Evolutionary conservation across 2,113 vertebrate genomes (phyloP).

Genomic region (Ailurus styani): DNA sequence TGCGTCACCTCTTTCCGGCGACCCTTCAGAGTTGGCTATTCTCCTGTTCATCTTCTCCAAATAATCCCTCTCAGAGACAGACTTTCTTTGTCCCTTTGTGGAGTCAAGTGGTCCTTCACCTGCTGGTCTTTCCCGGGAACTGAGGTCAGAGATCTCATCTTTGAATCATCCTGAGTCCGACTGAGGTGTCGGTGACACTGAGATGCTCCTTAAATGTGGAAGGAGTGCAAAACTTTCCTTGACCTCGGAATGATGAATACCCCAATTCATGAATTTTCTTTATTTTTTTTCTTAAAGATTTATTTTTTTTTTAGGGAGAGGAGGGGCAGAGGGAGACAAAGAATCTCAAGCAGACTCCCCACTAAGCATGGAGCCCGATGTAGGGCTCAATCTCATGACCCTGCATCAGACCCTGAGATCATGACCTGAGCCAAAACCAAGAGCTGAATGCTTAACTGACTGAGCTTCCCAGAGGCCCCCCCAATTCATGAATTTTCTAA

Average conservation of each 20-base stretch:
- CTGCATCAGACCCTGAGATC: neutral
- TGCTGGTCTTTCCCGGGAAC: neutral
- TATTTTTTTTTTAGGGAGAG: neutral
- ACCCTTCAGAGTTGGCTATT: neutral
- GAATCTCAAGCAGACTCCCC: neutral
- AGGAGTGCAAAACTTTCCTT: neutral
- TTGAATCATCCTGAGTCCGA: no score
- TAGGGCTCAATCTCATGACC: no score
- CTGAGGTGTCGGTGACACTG: rapidly evolving
- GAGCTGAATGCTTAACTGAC: neutral
- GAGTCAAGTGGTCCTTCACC: neutral
- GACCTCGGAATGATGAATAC: neutral
- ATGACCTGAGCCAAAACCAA: neutral
- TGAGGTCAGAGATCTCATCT: neutral
- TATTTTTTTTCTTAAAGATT: neutral
- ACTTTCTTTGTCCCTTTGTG: neutral
- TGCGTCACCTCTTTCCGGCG: neutral
- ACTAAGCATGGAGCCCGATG: neutral
- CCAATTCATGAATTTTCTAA: neutral
- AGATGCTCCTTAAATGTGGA: neutral
- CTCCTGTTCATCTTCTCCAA: no score
- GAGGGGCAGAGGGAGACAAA: neutral
- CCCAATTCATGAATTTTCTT: neutral
- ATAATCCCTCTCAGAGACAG: neutral
- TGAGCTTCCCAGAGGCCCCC: neutral